Evolutionary conservation across 1,140 invertebrate genomes (phyloP).

Genomic region (Rhyacophila brunnea): DNA sequence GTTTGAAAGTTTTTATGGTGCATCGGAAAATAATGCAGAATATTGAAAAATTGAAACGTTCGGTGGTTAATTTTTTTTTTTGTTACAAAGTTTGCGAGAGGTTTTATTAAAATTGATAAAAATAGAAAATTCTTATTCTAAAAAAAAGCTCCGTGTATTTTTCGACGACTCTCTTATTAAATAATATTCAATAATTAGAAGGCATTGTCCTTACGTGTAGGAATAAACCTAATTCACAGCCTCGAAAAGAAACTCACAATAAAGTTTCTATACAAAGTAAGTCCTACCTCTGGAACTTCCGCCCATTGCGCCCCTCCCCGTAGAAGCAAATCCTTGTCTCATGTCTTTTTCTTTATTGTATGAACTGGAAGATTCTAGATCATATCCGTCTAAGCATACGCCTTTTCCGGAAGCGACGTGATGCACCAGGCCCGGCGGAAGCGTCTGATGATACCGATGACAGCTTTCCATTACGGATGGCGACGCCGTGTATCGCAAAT

Average conservation of each 20-base stretch:
- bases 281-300: conserved; percentile 20
- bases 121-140: neutral
- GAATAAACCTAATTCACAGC: conserved; percentile 30
- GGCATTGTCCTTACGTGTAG: conserved; percentile 28
- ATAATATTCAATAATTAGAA: conserved; percentile 7
- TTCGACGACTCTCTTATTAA: neutral
- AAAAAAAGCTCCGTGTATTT: neutral
- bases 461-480: conserved; percentile 7
- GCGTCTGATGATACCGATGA: conserved; percentile 15
- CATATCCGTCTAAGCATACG: neutral
- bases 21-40: too few species aligned
- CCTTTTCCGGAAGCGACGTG: neutral
- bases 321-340: conserved; percentile 1
- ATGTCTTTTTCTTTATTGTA: conserved; percentile 15
- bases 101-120: neutral
- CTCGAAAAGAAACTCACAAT: conserved; percentile 5
- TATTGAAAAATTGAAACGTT: too few species aligned
- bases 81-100: too few species aligned
- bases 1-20: too few species aligned
- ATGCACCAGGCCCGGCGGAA: conserved; percentile 11
- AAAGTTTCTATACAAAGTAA: conserved; percentile 26
- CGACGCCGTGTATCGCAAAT: conserved; percentile 15
- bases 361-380: conserved; percentile 15
- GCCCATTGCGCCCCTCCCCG: neutral
- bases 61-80: too few species aligned